Evolutionary conservation across 2,113 vertebrate genomes (phyloP).

Genomic region (Hyla sarda): DNA sequence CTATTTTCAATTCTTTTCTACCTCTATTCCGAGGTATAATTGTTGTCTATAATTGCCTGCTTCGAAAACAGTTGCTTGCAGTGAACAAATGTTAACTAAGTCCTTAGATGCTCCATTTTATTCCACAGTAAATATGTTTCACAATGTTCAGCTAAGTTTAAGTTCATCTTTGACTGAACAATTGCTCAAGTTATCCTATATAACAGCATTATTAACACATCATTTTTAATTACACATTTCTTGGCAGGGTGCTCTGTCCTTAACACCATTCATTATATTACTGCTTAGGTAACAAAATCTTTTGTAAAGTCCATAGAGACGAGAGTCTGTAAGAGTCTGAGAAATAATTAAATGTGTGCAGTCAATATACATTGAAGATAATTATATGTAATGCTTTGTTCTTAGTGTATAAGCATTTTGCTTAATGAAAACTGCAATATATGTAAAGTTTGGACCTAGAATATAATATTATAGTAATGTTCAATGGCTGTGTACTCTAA

Average conservation of each 20-base stretch:
- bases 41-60: neutral
- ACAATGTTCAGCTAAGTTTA: constrained; percentile 5
- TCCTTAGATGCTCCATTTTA: neutral
- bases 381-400: neutral
- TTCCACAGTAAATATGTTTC: neutral
- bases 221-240: constrained; percentile 11
- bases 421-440: constrained; percentile 2
- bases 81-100: neutral
- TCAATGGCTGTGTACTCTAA: no score
- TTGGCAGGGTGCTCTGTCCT: constrained; percentile 13
- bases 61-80: neutral
- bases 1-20: neutral
- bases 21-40: neutral
- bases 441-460: neutral
- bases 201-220: constrained; percentile 38
- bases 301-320: neutral
- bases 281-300: constrained; percentile 37
- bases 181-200: neutral
- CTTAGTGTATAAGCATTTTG: neutral
- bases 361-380: constrained; percentile 11
- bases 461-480: neutral
- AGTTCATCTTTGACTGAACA: neutral
- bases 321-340: neutral
- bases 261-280: constrained; percentile 18
- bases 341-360: constrained; percentile 14